Conservation (phyloP, 2,888 invertebrate genomes). For the Epinotia brunnichana region DNA sequence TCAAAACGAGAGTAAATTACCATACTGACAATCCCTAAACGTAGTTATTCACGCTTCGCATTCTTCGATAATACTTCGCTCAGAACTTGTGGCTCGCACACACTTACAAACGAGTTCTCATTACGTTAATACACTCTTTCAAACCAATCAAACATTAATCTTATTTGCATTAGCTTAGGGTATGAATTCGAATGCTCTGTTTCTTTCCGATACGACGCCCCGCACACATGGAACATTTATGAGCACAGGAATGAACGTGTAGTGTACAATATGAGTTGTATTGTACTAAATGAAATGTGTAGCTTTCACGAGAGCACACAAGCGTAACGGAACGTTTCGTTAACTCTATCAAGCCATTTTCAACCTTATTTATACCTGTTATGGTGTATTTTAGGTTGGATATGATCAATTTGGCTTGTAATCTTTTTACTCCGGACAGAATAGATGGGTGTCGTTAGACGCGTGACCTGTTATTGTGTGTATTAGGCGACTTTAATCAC, state of each 20-base stretch:
- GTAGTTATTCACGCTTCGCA: conserved; percentile 82
- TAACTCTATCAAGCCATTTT: conserved; percentile 48
- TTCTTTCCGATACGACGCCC: conserved; percentile 52
- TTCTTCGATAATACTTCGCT: conserved; percentile 78
- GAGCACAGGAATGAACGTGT: conserved; percentile 74
- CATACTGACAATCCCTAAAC: conserved; percentile 77
- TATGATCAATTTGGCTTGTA: conserved; percentile 47
- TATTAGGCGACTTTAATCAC: conserved; percentile 84
- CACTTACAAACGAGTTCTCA: conserved; percentile 68
- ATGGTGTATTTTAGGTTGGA: conserved; percentile 49
- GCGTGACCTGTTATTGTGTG: conserved; percentile 83
- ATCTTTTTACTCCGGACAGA: conserved; percentile 58
- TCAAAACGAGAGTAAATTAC: conserved; percentile 76
- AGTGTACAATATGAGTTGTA: conserved; percentile 80
- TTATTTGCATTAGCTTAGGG: conserved; percentile 47
- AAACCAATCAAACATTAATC: conserved; percentile 48
- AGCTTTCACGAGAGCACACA: conserved; percentile 82
- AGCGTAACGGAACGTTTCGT: conserved; percentile 65
- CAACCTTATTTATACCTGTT: background rate
- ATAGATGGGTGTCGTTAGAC: conserved; percentile 75
- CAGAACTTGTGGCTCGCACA: conserved; percentile 72
- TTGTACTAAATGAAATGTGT: conserved; percentile 83
- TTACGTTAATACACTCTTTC: conserved; percentile 63
- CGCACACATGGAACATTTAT: conserved; percentile 74
- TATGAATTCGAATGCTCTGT: conserved; percentile 51